phyloP scores from a whole-genome alignment of 1,140 invertebrate genomes.

The Kradibia gibbosae region DNA sequence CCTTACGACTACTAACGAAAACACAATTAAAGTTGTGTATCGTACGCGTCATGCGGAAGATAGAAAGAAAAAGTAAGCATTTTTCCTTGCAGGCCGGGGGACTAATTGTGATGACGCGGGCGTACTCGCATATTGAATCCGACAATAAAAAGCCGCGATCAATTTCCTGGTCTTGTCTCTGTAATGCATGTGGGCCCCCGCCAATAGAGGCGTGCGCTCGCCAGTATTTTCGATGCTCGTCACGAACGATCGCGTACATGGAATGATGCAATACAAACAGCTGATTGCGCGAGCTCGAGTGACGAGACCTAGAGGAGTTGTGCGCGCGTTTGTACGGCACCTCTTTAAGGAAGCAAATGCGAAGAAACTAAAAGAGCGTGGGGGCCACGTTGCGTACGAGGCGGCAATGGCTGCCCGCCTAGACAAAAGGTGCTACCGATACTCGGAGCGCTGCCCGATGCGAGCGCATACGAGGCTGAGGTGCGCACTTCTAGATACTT shows the following conservation, averaged over 20 bases:
- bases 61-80: background rate
- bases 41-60: background rate
- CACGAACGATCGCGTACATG: constrained; percentile 29
- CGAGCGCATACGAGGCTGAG: background rate
- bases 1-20: too few relatives aligned
- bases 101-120: background rate
- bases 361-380: background rate
- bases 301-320: background rate
- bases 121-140: background rate
- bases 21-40: too few relatives aligned
- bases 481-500: background rate
- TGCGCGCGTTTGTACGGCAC: background rate
- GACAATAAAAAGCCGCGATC: constrained; percentile 5
- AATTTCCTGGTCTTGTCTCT: constrained; percentile 39
- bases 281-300: constrained; percentile 56
- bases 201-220: background rate
- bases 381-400: background rate
- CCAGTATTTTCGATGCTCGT: constrained; percentile 19
- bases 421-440: constrained; percentile 1
- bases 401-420: background rate
- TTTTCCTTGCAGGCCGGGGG: background rate
- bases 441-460: background rate
- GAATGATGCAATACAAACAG: constrained; percentile 63
- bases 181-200: background rate
- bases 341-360: constrained; percentile 8